These are phyloP conservation scores for Nomia melanderi DNA, from an alignment of 1,140 invertebrate species.

Conservation along the genomic window DNA sequence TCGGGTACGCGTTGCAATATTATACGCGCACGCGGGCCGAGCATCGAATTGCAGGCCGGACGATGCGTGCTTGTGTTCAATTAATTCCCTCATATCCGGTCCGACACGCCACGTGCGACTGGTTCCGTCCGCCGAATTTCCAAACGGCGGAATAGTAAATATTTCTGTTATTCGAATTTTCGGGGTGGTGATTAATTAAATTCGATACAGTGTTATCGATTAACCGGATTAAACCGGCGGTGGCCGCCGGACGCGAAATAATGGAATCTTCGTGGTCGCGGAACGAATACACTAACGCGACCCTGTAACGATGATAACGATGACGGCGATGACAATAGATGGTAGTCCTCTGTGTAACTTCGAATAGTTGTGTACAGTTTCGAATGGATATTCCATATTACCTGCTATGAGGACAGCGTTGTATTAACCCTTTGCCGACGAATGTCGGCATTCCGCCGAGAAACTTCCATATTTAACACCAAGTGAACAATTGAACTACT, in stretches of 20 bases:
- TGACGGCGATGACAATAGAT: no score
- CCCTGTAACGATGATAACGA: no score
- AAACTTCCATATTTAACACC: no score
- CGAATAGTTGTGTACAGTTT: no score
- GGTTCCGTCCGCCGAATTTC: conserved; percentile 7
- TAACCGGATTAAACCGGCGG: neutral
- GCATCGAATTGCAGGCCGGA: conserved; percentile 33
- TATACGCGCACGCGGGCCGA: conserved; percentile 14
- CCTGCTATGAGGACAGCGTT: no score
- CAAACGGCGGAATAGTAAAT: neutral
- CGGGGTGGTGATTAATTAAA: neutral
- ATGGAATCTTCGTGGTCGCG: neutral
- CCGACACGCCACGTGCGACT: neutral
- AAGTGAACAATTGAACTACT: no score
- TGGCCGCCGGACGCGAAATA: neutral
- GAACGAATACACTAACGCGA: neutral
- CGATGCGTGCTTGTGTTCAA: conserved; percentile 29
- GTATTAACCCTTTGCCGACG: no score
- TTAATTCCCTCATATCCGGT: conserved; percentile 31
- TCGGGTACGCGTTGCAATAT: conserved; percentile 33
- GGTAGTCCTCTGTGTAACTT: no score
- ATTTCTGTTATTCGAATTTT: neutral
- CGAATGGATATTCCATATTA: no score
- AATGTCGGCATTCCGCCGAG: no score
- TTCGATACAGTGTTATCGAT: neutral